Evolutionary conservation across 2,113 vertebrate species (phyloP).

Genomic region (Emydura subglobosa): DNA sequence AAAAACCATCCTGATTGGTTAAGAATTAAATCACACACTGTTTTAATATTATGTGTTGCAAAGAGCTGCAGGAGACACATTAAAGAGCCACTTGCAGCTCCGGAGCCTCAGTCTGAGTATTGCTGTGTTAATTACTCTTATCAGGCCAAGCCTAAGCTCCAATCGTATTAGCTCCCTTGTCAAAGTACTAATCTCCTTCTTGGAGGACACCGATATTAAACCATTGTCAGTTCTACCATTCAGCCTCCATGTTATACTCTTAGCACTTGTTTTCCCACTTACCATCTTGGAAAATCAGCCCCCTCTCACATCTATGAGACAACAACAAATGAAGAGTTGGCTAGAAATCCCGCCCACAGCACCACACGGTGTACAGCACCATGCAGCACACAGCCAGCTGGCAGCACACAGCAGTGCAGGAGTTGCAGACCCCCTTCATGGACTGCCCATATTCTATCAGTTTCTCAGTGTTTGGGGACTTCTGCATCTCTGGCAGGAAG

Average conservation of each 20-base stretch:
- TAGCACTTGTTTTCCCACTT: background rate
- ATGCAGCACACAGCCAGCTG: background rate
- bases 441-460: background rate
- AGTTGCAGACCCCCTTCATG: background rate
- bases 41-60: no score
- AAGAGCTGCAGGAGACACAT: no score
- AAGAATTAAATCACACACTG: no score
- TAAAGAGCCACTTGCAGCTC: no score
- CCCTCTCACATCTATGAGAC: background rate
- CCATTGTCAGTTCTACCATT: background rate
- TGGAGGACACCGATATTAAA: accelerated
- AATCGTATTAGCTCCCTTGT: background rate
- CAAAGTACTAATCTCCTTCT: background rate
- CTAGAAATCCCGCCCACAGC: background rate
- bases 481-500: background rate
- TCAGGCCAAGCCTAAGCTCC: background rate
- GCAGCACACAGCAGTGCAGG: background rate
- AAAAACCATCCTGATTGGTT: no score
- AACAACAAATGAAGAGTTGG: background rate
- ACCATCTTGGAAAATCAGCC: background rate
- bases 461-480: background rate
- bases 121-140: no score
- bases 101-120: no score
- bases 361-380: no score
- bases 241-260: background rate